Conservation (phyloP, 2,797 vertebrate genomes). For the Lithobates pipiens region DNA sequence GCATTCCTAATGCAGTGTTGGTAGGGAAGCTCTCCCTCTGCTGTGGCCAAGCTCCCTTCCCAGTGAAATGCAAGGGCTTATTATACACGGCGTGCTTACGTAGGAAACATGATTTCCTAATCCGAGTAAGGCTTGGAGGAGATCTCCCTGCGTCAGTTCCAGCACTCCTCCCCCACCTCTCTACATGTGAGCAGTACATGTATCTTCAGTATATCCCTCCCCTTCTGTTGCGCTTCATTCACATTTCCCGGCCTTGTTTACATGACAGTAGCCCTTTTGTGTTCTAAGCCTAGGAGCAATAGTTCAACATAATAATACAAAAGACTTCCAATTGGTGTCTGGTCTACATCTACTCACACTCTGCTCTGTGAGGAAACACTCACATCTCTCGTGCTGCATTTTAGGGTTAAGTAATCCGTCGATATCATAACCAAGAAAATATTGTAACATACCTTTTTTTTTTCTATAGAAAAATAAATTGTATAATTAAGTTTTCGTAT, state of each 20-base stretch:
- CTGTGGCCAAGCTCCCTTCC: background rate
- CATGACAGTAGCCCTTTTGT: conserved; percentile 14
- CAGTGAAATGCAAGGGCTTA: conserved; percentile 32
- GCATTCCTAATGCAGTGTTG: conserved; percentile 35
- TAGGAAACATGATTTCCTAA: background rate
- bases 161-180: background rate
- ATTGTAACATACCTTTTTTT: conserved; percentile 67
- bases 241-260: conserved; percentile 1
- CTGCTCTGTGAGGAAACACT: conserved; percentile 51
- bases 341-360: conserved; percentile 47
- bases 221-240: background rate
- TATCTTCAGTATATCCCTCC: conserved; percentile 24
- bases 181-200: conserved; percentile 10
- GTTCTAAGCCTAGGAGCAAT: conserved; percentile 58
- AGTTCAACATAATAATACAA: conserved; percentile 38
- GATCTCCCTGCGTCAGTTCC: background rate
- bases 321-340: conserved; percentile 58
- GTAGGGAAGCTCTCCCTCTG: conserved; percentile 5
- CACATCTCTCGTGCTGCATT: conserved; percentile 50
- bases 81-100: background rate
- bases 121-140: background rate
- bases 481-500: conserved; percentile 64
- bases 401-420: conserved; percentile 52
- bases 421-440: conserved; percentile 58
- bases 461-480: conserved; percentile 61